Percentiles rank a stretch among this genome's conserved stretches.
phyloP scores from a whole-genome alignment of 1,140 invertebrate species.

The Drosophila sechellia region DNA sequence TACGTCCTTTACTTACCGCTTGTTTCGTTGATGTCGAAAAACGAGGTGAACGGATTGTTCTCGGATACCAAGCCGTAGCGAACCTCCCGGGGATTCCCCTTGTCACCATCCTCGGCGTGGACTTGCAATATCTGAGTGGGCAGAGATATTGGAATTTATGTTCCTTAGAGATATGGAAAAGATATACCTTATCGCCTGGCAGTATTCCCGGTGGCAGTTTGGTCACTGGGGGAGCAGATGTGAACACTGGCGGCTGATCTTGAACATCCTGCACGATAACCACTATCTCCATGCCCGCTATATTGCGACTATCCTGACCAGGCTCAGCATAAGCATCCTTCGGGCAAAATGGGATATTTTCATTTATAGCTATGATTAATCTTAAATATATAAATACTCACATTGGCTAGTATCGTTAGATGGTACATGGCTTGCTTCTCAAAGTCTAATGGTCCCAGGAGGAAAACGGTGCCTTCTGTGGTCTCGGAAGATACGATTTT shows the following conservation, averaged over 20 bases:
- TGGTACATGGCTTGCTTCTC: constrained; percentile 94
- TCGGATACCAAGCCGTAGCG: constrained; percentile 93
- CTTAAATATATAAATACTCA: constrained; percentile 85
- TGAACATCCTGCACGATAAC: constrained; percentile 94
- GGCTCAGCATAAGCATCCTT: constrained; percentile 94
- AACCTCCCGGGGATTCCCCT: constrained; percentile 91
- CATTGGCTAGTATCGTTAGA: constrained; percentile 91
- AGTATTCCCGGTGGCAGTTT: constrained; percentile 87
- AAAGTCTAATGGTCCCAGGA: constrained; percentile 92
- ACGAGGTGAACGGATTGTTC: constrained; percentile 91
- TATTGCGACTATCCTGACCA: constrained; percentile 92
- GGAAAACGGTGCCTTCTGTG: constrained; percentile 90
- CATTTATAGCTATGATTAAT: not conserved
- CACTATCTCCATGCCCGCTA: constrained; percentile 91
- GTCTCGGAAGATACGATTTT: constrained; percentile 89
- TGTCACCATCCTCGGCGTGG: constrained; percentile 95
- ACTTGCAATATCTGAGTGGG: constrained; percentile 88
- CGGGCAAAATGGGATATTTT: constrained; percentile 19
- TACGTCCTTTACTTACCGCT: constrained; percentile 87
- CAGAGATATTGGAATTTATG: too few species aligned
- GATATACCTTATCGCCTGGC: constrained; percentile 87
- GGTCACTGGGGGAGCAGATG: constrained; percentile 91
- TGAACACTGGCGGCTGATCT: constrained; percentile 94
- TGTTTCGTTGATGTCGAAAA: constrained; percentile 93
- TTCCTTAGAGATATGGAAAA: not conserved